These are phyloP conservation scores for Metaphire vulgaris DNA, from an alignment of 1,140 invertebrate species.

Conservation along the genomic window DNA sequence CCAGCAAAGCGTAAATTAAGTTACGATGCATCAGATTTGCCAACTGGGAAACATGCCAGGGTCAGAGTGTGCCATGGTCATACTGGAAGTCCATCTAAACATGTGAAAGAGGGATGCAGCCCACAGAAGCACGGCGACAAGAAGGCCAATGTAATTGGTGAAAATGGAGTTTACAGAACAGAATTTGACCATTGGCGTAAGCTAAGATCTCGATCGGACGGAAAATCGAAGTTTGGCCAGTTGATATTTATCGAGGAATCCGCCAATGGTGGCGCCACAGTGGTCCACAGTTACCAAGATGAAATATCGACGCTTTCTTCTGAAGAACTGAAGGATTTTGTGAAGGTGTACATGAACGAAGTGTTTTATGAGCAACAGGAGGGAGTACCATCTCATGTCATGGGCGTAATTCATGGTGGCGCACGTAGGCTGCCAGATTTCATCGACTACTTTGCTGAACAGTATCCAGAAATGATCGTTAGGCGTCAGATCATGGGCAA, in stretches of 20 bases:
- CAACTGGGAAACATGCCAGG: not conserved
- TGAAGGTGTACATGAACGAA: constrained; percentile 80
- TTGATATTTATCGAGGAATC: constrained; percentile 83
- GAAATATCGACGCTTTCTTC: constrained; percentile 71
- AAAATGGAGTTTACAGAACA: not conserved
- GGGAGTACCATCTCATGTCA: constrained; percentile 65
- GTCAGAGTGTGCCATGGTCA: not conserved
- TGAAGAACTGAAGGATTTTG: constrained; percentile 71
- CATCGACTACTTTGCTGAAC: constrained; percentile 78
- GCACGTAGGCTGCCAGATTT: constrained; percentile 83
- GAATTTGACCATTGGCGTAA: not conserved
- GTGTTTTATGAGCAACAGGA: constrained; percentile 45
- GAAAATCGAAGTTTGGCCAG: constrained; percentile 40
- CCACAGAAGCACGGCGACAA: not conserved
- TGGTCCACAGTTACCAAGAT: constrained; percentile 86
- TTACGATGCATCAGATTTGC: not conserved
- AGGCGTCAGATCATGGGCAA: constrained; percentile 82
- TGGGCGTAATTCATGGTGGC: constrained; percentile 93
- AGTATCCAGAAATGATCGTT: constrained; percentile 76
- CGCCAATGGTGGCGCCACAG: constrained; percentile 87
- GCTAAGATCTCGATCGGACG: not conserved
- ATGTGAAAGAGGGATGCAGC: not conserved
- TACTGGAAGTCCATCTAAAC: not conserved
- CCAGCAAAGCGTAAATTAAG: not conserved
- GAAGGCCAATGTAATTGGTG: not conserved